These are phyloP conservation scores for Pyrgilauda ruficollis DNA, from an alignment of 2,113 vertebrate species.

Conservation along the genomic window DNA sequence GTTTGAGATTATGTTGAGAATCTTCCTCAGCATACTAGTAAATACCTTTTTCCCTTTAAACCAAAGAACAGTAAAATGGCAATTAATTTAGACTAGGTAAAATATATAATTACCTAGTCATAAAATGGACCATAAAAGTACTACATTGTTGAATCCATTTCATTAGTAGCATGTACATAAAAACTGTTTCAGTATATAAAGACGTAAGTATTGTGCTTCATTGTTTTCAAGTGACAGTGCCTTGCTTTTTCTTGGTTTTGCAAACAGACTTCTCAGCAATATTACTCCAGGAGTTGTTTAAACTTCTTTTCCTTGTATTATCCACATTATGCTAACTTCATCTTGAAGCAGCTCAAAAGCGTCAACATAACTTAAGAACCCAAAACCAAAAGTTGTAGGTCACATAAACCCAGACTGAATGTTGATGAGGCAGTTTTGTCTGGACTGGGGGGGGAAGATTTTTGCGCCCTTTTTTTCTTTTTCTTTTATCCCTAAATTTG, in stretches of 20 bases:
- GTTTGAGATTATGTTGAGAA: slow-evolving; percentile 6
- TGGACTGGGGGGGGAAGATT: background rate
- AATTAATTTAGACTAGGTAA: slow-evolving; percentile 61
- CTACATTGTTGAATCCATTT: slow-evolving; percentile 32
- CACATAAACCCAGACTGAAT: background rate
- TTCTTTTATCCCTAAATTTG: background rate
- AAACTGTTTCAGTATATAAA: slow-evolving; percentile 18
- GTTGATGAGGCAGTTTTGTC: background rate
- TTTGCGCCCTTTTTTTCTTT: background rate
- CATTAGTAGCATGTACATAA: slow-evolving; percentile 27
- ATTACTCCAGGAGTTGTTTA: background rate
- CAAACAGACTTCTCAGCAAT: background rate
- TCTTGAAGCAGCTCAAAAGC: background rate
- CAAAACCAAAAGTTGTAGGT: background rate
- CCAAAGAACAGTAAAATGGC: slow-evolving; percentile 45
- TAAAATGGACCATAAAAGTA: slow-evolving; percentile 61
- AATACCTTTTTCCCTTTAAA: slow-evolving; percentile 45
- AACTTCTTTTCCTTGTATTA: background rate
- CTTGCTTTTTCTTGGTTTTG: background rate
- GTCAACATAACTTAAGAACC: background rate
- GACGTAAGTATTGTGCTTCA: background rate
- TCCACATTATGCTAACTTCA: background rate
- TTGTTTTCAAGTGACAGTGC: background rate
- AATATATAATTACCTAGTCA: slow-evolving; percentile 60
- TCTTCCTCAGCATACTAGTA: background rate